Evolutionary conservation across 2,113 vertebrate species (phyloP), one percentile per base, ranked within the genome.

Genomic region (Dromas ardeola): DNA sequence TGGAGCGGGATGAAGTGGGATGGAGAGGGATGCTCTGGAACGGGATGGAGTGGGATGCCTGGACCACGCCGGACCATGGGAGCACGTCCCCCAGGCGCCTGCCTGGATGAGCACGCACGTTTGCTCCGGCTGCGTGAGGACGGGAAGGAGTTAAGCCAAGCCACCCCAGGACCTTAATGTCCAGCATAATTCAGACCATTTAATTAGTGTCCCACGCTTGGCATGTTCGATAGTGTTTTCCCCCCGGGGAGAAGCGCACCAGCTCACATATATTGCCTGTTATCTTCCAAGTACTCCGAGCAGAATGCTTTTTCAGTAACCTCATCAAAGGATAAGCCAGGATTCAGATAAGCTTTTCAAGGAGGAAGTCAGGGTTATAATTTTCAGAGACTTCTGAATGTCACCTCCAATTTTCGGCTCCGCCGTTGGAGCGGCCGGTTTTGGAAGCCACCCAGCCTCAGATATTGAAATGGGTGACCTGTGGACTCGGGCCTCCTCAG

Each of bases 301-400:
- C 96, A 95, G 97, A 98, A 97, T 93, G 98, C 97, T 96, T 98
- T 97, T 97, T 81, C 98, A 95, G 98, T 98, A 98, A 98, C 98
- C 98, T 98, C 98, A 98, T 98, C 98, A 98, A 98, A 98, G 98
- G 97, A 98, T 98, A 97, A 98, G 98, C 97, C 97, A 92, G 98
- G 98, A 98, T 98, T 98, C 98, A 98, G 98, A 98, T 98, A 98
- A 98, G 98, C 98, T 98, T 98, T 98, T 98, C 98, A 98, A 98
- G 98, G 98, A 98, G 98, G 97, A 98, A 98, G 98, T 97, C 97
- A 96, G 98, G 98, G 98, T 98, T 98, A 98, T 98, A 98, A 98
- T 98, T 98, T 98, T 98, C 98, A 98, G 98, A 98, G 98, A 98
- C 98, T 98, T 97, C 98, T 98, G 98, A 98, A 98, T 98, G 98